Percentiles rank a stretch among this genome's conserved stretches.
These are phyloP conservation scores for Tenebrosternarchus preto DNA, from an alignment of 2,113 vertebrate species.

Conservation along the genomic window DNA sequence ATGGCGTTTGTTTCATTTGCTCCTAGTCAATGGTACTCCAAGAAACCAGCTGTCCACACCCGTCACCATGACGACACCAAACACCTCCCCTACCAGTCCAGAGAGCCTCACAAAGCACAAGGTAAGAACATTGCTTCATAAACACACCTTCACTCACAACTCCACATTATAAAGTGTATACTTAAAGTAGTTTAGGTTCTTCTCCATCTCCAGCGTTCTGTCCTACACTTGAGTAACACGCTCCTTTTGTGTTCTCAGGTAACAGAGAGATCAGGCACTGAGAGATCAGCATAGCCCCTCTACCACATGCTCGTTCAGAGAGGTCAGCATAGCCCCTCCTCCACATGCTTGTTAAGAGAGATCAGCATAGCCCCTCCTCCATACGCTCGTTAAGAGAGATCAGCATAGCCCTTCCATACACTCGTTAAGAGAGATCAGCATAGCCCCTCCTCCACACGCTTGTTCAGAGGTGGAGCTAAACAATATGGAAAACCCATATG, in stretches of 20 bases:
- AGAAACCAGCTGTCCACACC: conserved; percentile 95
- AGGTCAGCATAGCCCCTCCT: conserved; percentile 38
- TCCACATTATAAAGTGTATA: not conserved
- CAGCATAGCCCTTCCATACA: conserved; percentile 15
- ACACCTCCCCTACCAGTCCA: conserved; percentile 91
- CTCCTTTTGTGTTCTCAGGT: conserved; percentile 78
- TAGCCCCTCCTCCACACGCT: conserved; percentile 57
- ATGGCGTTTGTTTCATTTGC: conserved; percentile 27
- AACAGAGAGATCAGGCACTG: conserved; percentile 70
- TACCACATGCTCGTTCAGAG: conserved; percentile 56
- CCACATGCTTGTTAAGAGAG: conserved; percentile 55
- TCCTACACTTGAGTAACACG: conserved; percentile 57
- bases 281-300: conserved; percentile 70
- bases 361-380: conserved; percentile 66
- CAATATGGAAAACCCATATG: conserved; percentile 55
- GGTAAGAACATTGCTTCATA: conserved; percentile 79
- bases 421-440: conserved; percentile 64
- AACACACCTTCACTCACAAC: not conserved
- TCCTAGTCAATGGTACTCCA: conserved; percentile 91
- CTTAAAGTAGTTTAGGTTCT: not conserved
- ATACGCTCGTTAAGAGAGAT: conserved; percentile 2
- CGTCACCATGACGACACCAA: conserved; percentile 90
- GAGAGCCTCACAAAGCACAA: conserved; percentile 87
- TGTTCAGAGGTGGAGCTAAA: conserved; percentile 24
- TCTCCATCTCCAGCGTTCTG: not conserved